Percentiles rank a stretch among this genome's conserved stretches.
Conservation (phyloP, 2,797 vertebrate species). For the Anisognathus igniventris region DNA sequence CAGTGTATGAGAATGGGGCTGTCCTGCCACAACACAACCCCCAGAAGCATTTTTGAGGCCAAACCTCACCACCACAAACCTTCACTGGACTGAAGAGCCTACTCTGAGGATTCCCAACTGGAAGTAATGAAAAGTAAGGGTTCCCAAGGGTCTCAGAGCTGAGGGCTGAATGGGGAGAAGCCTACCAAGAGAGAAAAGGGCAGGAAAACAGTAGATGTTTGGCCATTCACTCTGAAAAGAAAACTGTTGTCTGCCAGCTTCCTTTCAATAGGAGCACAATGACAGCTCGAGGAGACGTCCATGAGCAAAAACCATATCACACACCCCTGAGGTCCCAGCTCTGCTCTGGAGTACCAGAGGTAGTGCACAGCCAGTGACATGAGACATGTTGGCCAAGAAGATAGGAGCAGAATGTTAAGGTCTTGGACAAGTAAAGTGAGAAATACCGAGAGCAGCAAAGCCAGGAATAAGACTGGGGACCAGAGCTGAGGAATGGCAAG, state of each 20-base stretch:
- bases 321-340: not conserved
- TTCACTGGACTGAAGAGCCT: not conserved
- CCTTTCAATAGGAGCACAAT: not conserved
- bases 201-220: not conserved
- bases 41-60: not conserved
- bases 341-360: not conserved
- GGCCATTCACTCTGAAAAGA: not conserved
- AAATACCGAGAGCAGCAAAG: not conserved
- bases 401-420: not conserved
- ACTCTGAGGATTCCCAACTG: not conserved
- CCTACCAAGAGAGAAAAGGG: not conserved
- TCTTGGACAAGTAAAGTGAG: not conserved
- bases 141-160: not conserved
- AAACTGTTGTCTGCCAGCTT: not conserved
- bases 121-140: not conserved
- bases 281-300: not conserved
- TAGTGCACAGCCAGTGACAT: not conserved
- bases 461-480: not conserved
- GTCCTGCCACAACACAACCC: not conserved
- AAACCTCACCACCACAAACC: not conserved
- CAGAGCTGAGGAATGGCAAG: not conserved
- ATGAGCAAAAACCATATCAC: not conserved
- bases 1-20: not conserved
- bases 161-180: not conserved
- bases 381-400: not conserved